Conservation (phyloP, 1,140 invertebrate species). For the Solen grandis region DNA sequence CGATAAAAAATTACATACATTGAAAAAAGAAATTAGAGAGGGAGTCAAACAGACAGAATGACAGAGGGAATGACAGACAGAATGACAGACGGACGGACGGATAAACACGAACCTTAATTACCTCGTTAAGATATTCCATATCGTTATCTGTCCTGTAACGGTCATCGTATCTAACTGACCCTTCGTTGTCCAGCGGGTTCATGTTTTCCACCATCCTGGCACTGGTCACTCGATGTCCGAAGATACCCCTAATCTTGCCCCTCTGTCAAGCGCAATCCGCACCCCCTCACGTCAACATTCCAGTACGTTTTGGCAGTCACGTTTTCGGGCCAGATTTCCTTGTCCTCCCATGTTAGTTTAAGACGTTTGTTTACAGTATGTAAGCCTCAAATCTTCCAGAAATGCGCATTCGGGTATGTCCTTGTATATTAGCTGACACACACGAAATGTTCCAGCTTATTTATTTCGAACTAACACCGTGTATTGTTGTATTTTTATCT, state of each 20-base stretch:
- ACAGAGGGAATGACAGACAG: not conserved
- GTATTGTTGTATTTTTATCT: too few species aligned
- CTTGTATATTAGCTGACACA: too few species aligned
- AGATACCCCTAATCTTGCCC: too few species aligned
- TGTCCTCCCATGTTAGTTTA: not conserved
- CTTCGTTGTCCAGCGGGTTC: slow-evolving; percentile 11
- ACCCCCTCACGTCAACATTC: not conserved
- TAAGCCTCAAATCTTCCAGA: not conserved
- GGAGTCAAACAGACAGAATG: not conserved
- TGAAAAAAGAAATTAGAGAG: too few species aligned
- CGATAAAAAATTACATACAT: too few species aligned
- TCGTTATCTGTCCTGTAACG: slow-evolving; percentile 25
- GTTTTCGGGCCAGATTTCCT: not conserved
- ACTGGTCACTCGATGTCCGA: not conserved
- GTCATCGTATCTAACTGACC: slow-evolving; percentile 5
- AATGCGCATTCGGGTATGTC: too few species aligned
- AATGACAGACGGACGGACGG: not conserved
- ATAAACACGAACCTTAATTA: not conserved
- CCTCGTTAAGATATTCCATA: slow-evolving; percentile 55
- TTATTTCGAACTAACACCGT: too few species aligned
- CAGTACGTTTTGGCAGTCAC: not conserved
- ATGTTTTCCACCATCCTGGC: slow-evolving; percentile 45
- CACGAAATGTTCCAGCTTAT: too few species aligned
- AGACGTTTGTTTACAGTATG: not conserved
- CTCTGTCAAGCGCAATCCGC: too few species aligned